These are phyloP conservation scores for Bolinopsis microptera DNA, from an alignment of 37 sponge, comb jelly and placozoan species.

Conservation along the genomic window DNA sequence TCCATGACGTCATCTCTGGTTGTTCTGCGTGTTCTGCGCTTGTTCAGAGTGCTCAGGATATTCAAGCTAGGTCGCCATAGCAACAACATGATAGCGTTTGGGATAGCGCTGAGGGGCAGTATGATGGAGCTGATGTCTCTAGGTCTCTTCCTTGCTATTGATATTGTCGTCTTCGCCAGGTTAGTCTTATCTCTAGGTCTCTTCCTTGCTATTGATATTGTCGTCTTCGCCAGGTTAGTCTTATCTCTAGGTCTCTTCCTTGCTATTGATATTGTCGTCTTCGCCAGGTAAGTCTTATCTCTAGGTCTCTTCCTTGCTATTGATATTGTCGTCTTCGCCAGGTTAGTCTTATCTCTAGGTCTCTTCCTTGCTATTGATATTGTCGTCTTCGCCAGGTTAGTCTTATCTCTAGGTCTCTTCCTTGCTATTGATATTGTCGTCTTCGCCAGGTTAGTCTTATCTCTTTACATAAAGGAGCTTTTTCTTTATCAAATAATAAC, in stretches of 20 bases:
- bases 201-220: slow-evolving; percentile 4
- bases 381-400: too few species aligned
- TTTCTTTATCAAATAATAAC: too few species aligned
- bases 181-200: slow-evolving; percentile 3
- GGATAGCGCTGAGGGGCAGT: slow-evolving; percentile 54
- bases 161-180: slow-evolving; percentile 4
- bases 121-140: slow-evolving; percentile 11
- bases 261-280: slow-evolving; percentile 13
- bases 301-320: too few species aligned
- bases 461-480: too few species aligned
- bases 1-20: slow-evolving; percentile 10
- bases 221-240: slow-evolving; percentile 38
- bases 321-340: too few species aligned
- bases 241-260: slow-evolving; percentile 18
- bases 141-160: not conserved
- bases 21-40: slow-evolving; percentile 19
- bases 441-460: too few species aligned
- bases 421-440: too few species aligned
- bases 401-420: too few species aligned
- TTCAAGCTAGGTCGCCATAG: slow-evolving; percentile 57
- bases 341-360: too few species aligned
- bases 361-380: too few species aligned
- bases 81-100: slow-evolving; percentile 53
- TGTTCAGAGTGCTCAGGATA: slow-evolving; percentile 20
- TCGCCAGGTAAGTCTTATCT: slow-evolving; percentile 33